Conservation (phyloP, 2,113 vertebrate species). For the Canis aureus region DNA sequence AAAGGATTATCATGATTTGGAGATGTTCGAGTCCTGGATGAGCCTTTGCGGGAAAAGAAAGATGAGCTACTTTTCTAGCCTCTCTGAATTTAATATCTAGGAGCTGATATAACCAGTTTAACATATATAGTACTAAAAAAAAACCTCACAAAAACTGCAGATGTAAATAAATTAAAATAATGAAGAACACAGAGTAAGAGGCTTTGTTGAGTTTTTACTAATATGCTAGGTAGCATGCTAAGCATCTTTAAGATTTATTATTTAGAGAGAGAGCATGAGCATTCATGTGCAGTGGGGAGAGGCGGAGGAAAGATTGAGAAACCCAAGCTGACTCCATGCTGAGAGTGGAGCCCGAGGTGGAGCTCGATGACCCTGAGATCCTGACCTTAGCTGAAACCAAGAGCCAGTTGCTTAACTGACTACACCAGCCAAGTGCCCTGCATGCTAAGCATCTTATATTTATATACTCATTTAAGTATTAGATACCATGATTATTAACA, state of each 20-base stretch:
- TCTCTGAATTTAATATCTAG: constrained; percentile 14
- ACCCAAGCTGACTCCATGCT: background rate
- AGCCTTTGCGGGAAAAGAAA: background rate
- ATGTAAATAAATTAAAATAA: constrained; percentile 6
- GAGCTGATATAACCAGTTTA: background rate
- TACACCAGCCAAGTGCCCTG: background rate
- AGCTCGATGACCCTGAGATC: background rate
- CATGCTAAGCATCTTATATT: background rate
- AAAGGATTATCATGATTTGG: background rate
- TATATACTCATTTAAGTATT: background rate
- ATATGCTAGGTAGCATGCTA: background rate
- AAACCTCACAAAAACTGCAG: background rate
- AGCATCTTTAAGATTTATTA: background rate
- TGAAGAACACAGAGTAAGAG: background rate
- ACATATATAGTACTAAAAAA: background rate
- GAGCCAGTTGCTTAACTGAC: background rate
- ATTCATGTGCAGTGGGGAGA: background rate
- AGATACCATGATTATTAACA: background rate
- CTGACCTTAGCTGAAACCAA: background rate
- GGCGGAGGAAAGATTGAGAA: background rate
- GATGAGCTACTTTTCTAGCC: background rate
- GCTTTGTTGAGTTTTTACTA: constrained; percentile 4
- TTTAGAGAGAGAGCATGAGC: background rate
- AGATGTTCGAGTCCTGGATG: constrained; percentile 27
- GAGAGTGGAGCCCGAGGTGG: background rate